Conservation (phyloP, 2,888 invertebrate genomes). For the Darwinula stevensoni region DNA sequence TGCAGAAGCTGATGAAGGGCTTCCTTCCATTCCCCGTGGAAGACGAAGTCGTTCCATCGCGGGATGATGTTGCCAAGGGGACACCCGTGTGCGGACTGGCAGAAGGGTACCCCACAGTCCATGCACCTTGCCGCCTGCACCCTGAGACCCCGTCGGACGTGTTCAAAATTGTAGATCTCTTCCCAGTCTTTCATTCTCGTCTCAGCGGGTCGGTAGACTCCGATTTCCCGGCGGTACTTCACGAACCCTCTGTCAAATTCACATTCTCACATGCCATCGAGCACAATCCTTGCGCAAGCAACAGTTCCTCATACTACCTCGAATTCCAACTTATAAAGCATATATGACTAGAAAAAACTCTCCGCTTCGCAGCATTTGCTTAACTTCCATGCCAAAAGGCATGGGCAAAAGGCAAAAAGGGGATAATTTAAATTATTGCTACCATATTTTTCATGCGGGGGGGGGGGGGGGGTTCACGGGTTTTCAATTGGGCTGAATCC, state of each 20-base stretch:
- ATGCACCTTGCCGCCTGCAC: constrained; percentile 84
- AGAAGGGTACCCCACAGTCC: constrained; percentile 99
- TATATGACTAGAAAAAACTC: too few species aligned
- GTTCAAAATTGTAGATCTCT: constrained; percentile 67
- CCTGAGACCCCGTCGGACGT: constrained; percentile 50
- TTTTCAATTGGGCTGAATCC: too few species aligned
- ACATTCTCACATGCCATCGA: not conserved
- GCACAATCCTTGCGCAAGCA: too few species aligned
- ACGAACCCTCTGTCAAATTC: constrained; percentile 56
- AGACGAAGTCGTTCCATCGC: constrained; percentile 96
- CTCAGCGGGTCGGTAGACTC: constrained; percentile 53
- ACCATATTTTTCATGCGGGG: too few species aligned
- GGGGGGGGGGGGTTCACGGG: too few species aligned
- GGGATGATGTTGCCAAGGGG: constrained; percentile 95
- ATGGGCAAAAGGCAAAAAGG: too few species aligned
- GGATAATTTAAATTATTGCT: too few species aligned
- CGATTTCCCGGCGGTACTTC: constrained; percentile 70
- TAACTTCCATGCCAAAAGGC: too few species aligned
- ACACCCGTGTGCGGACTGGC: constrained; percentile 78
- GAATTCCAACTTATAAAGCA: too few species aligned
- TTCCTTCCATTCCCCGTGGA: constrained; percentile 71
- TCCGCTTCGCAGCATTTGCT: too few species aligned
- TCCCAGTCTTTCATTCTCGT: constrained; percentile 79
- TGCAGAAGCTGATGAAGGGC: constrained; percentile 73
- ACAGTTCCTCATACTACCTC: too few species aligned